phyloP scores from a whole-genome alignment of 2,113 vertebrate species.

The Alethe castanea region DNA sequence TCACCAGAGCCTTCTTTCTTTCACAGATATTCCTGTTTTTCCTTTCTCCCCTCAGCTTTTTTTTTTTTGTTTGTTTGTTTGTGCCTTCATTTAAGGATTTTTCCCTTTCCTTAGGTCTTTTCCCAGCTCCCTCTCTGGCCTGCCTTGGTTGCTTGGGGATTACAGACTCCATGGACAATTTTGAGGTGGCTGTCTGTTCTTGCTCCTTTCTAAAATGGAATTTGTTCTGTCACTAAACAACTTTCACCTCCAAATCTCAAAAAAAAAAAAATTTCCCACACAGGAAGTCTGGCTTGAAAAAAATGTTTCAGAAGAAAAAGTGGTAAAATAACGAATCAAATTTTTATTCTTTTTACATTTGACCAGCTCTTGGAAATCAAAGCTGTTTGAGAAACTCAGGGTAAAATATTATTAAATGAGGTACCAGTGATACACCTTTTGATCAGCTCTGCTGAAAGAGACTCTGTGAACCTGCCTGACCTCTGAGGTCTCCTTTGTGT shows the following conservation, averaged over 20 bases:
- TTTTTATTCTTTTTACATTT: neutral
- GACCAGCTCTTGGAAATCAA: neutral
- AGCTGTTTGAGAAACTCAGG: neutral
- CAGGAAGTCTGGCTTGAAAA: neutral
- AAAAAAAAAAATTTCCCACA: neutral
- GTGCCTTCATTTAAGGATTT: neutral
- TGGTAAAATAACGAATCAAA: neutral
- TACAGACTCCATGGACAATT: neutral
- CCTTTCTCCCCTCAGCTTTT: rapidly evolving
- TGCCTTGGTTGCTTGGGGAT: neutral
- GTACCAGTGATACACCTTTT: neutral
- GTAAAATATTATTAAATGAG: constrained; percentile 11
- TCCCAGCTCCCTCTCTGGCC: neutral
- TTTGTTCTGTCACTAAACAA: neutral
- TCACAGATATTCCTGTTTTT: neutral
- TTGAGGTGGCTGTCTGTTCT: neutral
- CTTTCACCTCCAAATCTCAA: neutral
- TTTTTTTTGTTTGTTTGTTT: neutral
- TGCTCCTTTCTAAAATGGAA: neutral
- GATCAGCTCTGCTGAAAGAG: neutral
- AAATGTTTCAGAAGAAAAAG: neutral
- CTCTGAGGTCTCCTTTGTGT: constrained; percentile 43
- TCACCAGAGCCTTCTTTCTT: neutral
- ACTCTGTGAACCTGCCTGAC: neutral
- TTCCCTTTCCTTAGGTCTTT: neutral